Percentiles rank a stretch among this genome's conserved stretches.
Conservation (phyloP, 2,888 invertebrate genomes). For the Atrina japonica region DNA sequence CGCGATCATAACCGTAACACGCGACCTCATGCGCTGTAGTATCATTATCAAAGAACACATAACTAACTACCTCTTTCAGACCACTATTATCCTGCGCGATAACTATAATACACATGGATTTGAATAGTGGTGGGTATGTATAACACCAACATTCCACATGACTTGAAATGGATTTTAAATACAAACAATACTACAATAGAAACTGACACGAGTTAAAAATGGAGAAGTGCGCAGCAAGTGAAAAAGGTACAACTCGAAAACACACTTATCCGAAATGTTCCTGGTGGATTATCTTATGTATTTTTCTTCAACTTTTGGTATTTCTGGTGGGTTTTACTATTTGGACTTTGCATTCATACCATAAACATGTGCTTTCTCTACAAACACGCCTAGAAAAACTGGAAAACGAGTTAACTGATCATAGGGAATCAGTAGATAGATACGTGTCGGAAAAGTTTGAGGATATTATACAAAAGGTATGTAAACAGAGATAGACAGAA, state of each 20-base stretch:
- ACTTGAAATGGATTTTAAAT: too few species aligned
- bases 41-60: too few species aligned
- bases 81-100: too few species aligned
- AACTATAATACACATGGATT: slow-evolving; percentile 19
- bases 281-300: slow-evolving; percentile 20
- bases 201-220: slow-evolving; percentile 10
- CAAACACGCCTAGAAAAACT: slow-evolving; percentile 32
- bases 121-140: slow-evolving; percentile 21
- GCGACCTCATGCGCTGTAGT: slow-evolving; percentile 7
- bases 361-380: slow-evolving; percentile 23
- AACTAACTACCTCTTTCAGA: too few species aligned
- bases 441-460: too few species aligned
- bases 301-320: slow-evolving; percentile 9
- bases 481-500: too few species aligned
- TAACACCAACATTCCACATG: neutral
- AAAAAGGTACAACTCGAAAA: too few species aligned
- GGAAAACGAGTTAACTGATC: slow-evolving; percentile 15
- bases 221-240: slow-evolving; percentile 15
- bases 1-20: slow-evolving; percentile 16
- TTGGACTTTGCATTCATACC: slow-evolving; percentile 39
- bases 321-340: slow-evolving; percentile 26
- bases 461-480: too few species aligned
- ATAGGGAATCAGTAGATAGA: too few species aligned
- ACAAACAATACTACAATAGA: too few species aligned
- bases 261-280: slow-evolving; percentile 15